Evolutionary conservation across 2,113 vertebrate species (phyloP), one percentile per base, ranked within the genome.

Genomic region (Ictalurus furcatus): DNA sequence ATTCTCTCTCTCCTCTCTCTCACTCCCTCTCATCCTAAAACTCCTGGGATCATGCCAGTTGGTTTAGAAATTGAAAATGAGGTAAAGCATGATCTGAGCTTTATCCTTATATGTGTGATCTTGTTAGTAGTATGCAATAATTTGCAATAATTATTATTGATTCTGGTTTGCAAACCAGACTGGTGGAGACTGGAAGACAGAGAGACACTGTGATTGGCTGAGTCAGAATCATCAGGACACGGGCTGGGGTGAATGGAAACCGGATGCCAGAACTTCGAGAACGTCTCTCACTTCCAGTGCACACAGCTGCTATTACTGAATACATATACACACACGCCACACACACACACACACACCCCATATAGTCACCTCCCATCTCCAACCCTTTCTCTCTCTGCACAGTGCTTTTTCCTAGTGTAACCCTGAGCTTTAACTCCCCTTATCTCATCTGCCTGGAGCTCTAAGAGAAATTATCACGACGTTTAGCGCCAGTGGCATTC

Each of bases 251-350:
- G 19, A 89, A 87, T 88, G 81, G 44, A 73, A 87, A 91, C 86
- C 76, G 76, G 88, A 91, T 30, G 67, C 76, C 78, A n/a, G 73
- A 13, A 67, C 56, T 87, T 88, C 37, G 74, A 89, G 85, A 89
- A 76, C 2, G 21, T 17, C 54, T 67, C 87, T 74, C 84, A 52
- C 90, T 89, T 73, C 48, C 58, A 59, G 84, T 76, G 59, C 40
- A 37, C 87, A 82, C 91, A 92, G 88, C 91, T 92, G 90, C 85
- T 88, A 28, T 80, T 48, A 56, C 61, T 83, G 78, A 86, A 88
- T 81, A 58, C 84, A 71, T 74, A 28, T 48, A 12, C 67, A 61
- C 25, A 58, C 79, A 59, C 63, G 61, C 37, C 40, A 81, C 71
- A 48, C 44, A 67, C 69, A 88, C 87, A 88, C 76, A 89, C 67